A percentile compares a stretch with the other conserved stretches of the same genome.
These are phyloP conservation scores for Alloplasta piceator DNA, from an alignment of 2,888 invertebrate genomes.

Conservation along the genomic window DNA sequence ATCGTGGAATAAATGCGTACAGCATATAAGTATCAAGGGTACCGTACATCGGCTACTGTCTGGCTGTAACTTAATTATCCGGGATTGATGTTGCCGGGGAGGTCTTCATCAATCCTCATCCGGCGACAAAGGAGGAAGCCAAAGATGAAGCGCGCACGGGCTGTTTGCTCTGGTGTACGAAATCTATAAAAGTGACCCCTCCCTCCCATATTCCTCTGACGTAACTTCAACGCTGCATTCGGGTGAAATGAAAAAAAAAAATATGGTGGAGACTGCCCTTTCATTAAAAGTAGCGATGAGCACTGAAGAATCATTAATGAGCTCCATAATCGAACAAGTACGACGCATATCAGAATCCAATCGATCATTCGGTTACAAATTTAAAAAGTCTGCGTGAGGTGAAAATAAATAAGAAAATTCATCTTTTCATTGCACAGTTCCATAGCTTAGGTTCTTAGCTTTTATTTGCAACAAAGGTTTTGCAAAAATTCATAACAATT, in stretches of 20 bases:
- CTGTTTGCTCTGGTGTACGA: background rate
- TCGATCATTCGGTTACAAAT: background rate
- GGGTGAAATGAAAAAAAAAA: too few relatives aligned
- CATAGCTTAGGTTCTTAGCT: background rate
- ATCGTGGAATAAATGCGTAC: too few relatives aligned
- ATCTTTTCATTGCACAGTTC: background rate
- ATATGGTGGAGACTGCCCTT: background rate
- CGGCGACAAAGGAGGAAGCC: conserved; percentile 69
- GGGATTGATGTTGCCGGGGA: conserved; percentile 68
- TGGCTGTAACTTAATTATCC: conserved; percentile 68
- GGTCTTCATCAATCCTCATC: conserved; percentile 70
- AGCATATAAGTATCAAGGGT: conserved; percentile 3
- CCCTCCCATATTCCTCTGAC: too few relatives aligned
- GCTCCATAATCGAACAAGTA: background rate
- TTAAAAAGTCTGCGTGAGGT: background rate
- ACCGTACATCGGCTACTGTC: conserved; percentile 34
- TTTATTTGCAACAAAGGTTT: background rate
- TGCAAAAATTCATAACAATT: too few relatives aligned
- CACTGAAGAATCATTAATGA: background rate
- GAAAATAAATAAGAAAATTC: background rate
- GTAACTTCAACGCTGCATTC: too few relatives aligned
- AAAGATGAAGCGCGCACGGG: conserved; percentile 64
- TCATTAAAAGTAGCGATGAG: background rate
- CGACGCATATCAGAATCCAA: background rate
- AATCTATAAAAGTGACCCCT: too few relatives aligned